Percentiles rank a stretch among this genome's conserved stretches.
These are phyloP conservation scores for Istiophorus platypterus DNA, from an alignment of 2,113 vertebrate species.

Conservation along the genomic window DNA sequence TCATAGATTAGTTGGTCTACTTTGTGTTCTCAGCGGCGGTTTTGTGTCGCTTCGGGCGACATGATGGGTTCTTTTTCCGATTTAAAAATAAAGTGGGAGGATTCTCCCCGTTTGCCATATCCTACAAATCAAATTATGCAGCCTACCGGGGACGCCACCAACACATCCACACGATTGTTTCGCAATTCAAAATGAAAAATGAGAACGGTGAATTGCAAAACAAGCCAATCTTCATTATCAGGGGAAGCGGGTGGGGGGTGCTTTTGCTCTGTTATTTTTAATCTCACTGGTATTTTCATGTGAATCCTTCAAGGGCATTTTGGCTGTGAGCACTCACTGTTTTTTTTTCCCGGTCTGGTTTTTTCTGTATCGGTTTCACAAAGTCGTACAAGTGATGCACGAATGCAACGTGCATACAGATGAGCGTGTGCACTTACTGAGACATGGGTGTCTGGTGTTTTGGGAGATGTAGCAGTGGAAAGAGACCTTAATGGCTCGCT, in stretches of 20 bases:
- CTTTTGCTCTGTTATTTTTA: background rate
- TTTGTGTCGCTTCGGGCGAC: conserved; percentile 24
- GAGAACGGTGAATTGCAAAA: conserved; percentile 3
- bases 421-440: background rate
- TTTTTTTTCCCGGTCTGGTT: background rate
- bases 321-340: background rate
- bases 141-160: conserved; percentile 22
- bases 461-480: conserved; percentile 22
- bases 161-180: conserved; percentile 6
- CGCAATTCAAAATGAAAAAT: background rate
- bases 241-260: too few relatives aligned
- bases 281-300: conserved; percentile 4
- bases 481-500: conserved; percentile 20
- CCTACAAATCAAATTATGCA: conserved; percentile 45
- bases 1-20: background rate
- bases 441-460: background rate
- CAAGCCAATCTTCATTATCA: conserved; percentile 9
- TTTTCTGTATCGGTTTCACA: background rate
- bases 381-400: background rate
- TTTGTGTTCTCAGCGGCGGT: conserved; percentile 18
- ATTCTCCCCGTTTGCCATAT: conserved; percentile 33
- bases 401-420: background rate
- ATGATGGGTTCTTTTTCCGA: conserved; percentile 6
- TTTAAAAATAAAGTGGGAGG: conserved; percentile 25
- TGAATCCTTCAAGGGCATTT: background rate